A percentile compares a stretch with the other conserved stretches of the same genome.
phyloP scores from a whole-genome alignment of 2,797 vertebrate species.

The Falco biarmicus region DNA sequence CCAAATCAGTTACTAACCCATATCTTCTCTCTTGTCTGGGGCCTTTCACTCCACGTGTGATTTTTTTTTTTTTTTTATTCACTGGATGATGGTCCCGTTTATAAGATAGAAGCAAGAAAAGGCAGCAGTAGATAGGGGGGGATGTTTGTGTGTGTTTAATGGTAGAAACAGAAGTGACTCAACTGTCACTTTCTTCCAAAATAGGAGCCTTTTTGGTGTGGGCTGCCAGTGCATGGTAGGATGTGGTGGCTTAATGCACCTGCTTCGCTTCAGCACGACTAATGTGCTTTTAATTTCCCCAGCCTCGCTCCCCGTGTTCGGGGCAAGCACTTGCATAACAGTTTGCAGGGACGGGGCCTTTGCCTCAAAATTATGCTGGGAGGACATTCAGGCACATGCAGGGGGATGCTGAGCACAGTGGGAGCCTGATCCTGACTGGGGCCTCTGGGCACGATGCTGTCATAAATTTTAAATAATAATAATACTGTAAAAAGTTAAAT shows the following conservation, averaged over 20 bases:
- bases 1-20: not conserved
- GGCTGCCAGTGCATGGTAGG: not conserved
- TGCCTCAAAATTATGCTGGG: rapidly evolving
- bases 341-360: not conserved
- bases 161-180: not conserved
- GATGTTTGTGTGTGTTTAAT: not conserved
- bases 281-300: not conserved
- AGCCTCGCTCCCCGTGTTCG: rapidly evolving
- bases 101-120: not conserved
- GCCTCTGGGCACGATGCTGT: slow-evolving; percentile 23
- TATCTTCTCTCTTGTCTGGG: not conserved
- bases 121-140: not conserved
- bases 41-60: not conserved
- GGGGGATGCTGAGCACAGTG: not conserved
- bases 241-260: not conserved
- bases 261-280: not conserved
- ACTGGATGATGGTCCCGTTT: not conserved
- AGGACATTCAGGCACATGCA: rapidly evolving
- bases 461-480: slow-evolving; percentile 53
- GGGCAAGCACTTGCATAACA: not conserved
- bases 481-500: slow-evolving; percentile 47
- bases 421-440: not conserved
- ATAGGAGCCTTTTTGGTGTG: not conserved
- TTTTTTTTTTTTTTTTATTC: not conserved
- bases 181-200: not conserved